Evolutionary conservation across 2,888 invertebrate species (phyloP), one percentile per base, ranked within the genome.

Genomic region (Nipponacmea schrenckii): DNA sequence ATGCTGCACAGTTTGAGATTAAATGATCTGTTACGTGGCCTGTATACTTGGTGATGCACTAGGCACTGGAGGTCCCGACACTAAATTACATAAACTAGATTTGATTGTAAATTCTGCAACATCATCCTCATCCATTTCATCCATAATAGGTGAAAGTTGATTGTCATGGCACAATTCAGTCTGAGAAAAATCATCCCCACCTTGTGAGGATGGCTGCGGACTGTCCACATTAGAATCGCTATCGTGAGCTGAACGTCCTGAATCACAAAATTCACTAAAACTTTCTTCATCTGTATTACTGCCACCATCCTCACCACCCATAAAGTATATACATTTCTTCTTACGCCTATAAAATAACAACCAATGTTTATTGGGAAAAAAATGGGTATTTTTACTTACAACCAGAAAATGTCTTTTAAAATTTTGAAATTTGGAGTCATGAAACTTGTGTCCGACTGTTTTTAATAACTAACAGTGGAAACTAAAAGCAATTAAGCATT

Each of bases 241-340:
- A 76, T 83, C 83, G 74, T 80, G 77, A 65, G 77, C 70, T 70
- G 79, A 78, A 73, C 77, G 77, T 62, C 74, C 79, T 39, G 78
- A 77, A 68, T 73, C 74, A 64, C 74, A 66, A 65, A 56, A 56
- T 56, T 70, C 70, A 26, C 64, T 64, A 31, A 27, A 66, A 62
- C 80, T 77, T 31, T 71, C 73, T 56, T 81, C 84, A 69, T 84
- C 84, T 56, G 76, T 77, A 39, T 77, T 72, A 64, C 71, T 79
- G 65, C 77, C 81, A 39, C 77, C 79, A 64, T 79, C 81, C 62
- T 81, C 85, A 71, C 83, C 85, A 69, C 83, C 82, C 74, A 84
- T 77, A 78, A 86, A 88, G 76, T 88, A 85, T 78, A 89, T 87
- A 82, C 90, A 91, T 83, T 90, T 89, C 86, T 91, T 91, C 87